A percentile compares a stretch with the other conserved stretches of the same genome.
Evolutionary conservation across 2,797 vertebrate genomes (phyloP).

Genomic region (Anisognathus igniventris): DNA sequence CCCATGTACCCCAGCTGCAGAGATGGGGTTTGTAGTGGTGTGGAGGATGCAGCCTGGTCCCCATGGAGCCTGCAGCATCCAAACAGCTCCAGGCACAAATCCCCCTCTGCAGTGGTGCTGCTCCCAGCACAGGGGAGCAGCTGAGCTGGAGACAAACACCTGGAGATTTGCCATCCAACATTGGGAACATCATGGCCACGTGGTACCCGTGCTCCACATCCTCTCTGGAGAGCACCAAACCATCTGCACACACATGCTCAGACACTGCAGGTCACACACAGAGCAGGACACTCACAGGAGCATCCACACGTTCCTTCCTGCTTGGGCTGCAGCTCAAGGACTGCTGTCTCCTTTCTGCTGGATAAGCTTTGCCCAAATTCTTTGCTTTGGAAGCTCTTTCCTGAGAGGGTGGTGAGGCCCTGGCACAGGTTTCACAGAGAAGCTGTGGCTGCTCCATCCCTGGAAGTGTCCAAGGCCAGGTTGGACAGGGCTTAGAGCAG

Average conservation of each 20-base stretch:
- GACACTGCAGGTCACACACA: neutral
- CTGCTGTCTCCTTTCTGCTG: neutral
- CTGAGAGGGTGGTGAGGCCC: accelerated
- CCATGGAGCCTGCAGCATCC: neutral
- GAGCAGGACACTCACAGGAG: neutral
- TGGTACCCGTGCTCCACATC: neutral
- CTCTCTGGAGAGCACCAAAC: neutral
- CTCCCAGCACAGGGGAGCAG: neutral
- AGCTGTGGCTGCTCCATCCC: neutral
- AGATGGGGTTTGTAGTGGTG: neutral
- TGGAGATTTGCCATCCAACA: neutral
- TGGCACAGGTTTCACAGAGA: accelerated
- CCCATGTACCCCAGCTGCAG: neutral
- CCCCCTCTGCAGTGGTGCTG: neutral
- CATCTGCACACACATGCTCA: neutral
- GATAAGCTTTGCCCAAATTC: neutral
- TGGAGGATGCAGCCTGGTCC: neutral
- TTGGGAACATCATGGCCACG: neutral
- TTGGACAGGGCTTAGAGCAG: accelerated
- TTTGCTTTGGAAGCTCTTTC: neutral
- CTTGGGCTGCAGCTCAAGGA: neutral
- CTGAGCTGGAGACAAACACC: neutral
- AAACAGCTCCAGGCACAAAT: neutral
- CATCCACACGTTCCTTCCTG: neutral
- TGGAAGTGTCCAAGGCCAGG: neutral